Conservation (phyloP, 2,797 vertebrate genomes). For the Paratrypauchen microcephalus region DNA sequence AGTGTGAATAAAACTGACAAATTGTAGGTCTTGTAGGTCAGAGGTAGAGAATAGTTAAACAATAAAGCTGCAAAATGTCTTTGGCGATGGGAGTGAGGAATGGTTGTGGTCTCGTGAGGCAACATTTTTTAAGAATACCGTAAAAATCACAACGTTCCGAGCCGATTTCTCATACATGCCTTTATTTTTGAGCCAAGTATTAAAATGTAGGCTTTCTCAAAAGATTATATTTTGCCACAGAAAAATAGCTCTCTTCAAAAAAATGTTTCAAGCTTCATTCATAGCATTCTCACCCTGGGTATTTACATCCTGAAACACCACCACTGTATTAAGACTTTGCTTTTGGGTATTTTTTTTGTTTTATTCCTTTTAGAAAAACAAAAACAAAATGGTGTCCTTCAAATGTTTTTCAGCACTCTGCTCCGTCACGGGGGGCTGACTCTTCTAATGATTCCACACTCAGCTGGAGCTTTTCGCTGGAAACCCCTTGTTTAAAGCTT, state of each 20-base stretch:
- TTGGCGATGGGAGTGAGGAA: too few species aligned
- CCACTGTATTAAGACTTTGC: neutral
- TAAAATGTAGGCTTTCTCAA: neutral
- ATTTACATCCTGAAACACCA: neutral
- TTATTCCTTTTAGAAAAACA: neutral
- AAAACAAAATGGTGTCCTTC: constrained; percentile 32
- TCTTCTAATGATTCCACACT: constrained; percentile 29
- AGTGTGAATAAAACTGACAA: too few species aligned
- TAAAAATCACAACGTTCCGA: too few species aligned
- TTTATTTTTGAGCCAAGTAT: too few species aligned
- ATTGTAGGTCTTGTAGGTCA: too few species aligned
- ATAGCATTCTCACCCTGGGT: neutral
- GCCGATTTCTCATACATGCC: too few species aligned
- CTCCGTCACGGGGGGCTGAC: constrained; percentile 19
- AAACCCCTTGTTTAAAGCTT: constrained; percentile 22
- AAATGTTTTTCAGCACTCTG: constrained; percentile 16
- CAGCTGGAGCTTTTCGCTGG: constrained; percentile 19
- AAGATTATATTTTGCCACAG: neutral
- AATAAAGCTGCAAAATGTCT: too few species aligned
- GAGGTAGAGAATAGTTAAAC: too few species aligned
- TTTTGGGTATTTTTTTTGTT: neutral
- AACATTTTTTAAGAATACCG: too few species aligned
- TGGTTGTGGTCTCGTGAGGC: too few species aligned
- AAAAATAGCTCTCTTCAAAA: neutral
- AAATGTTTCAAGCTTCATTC: neutral